These are phyloP conservation scores for Manduca sexta DNA, from an alignment of 1,140 invertebrate genomes.

Conservation along the genomic window DNA sequence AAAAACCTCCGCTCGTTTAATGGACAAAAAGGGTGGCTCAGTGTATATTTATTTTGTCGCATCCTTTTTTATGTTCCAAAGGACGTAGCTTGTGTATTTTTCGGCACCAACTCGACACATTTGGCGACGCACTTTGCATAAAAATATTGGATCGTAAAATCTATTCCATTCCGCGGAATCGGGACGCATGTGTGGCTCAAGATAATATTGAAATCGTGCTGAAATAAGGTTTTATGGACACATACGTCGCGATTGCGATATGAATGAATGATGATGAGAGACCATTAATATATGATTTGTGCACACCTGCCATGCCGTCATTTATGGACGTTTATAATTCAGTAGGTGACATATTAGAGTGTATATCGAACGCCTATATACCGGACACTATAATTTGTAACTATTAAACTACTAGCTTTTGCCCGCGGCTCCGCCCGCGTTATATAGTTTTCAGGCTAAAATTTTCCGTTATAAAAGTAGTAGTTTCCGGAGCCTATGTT, in stretches of 20 bases:
- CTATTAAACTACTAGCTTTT: no score
- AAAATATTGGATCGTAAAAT: conserved; percentile 71
- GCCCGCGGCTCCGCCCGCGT: no score
- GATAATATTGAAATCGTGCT: conserved; percentile 49
- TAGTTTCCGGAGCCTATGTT: no score
- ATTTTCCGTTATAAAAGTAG: no score
- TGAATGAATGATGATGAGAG: conserved; percentile 27
- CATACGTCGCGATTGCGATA: conserved; percentile 43
- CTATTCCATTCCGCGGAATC: conserved; percentile 45
- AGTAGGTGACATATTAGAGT: no score
- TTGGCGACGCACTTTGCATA: conserved; percentile 71
- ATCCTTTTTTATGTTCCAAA: conserved; percentile 71
- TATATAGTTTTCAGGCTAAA: no score
- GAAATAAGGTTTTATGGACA: conserved; percentile 54
- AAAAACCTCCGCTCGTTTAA: conserved; percentile 65
- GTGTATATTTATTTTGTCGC: conserved; percentile 72
- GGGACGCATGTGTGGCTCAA: conserved; percentile 50
- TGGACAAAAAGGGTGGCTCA: conserved; percentile 70
- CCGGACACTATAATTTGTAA: no score
- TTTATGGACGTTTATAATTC: no score
- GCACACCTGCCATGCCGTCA: conserved; percentile 16
- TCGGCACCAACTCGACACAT: conserved; percentile 56
- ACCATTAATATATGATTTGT: conserved; percentile 26
- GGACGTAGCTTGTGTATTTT: conserved; percentile 61
- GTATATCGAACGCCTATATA: no score